Base-by-base conservation (phyloP, 2,113 vertebrate species). In the Siphamia tubifer region DNA sequence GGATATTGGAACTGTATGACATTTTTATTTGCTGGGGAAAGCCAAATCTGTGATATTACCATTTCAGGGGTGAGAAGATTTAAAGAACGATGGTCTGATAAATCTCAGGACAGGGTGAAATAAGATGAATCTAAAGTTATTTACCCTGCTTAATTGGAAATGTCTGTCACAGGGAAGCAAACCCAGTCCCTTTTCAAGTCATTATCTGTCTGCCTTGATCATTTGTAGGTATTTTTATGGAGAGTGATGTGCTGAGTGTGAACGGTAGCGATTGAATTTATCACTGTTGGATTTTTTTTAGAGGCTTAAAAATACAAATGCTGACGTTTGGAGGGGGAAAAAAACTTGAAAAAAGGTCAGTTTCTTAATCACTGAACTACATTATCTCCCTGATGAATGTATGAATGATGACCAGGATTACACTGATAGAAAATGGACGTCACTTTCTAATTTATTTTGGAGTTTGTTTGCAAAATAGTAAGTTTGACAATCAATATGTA, bases 111-210 rank as follows among this genome's bases (percentile, higher is more conserved):
- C 84, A 77, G 77, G 80, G 55, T 68, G 69, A 82, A 86, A 86
- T 80, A 83, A 83, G 87, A 89, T 82, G 74, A 88, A 81, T 81
- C 81, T 80, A 68, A 69, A 86, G 81, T 87, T 90, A 92, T 92
- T 91, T 92, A 90, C 87, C 79, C 55, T 82, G 83, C 84, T 90
- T 92, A 92, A 92, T 91, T 91, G 91, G 83, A 92, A 91, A 87
- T 90, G 90, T 89, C 90, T 80, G 83, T 91, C 90, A 90, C 82
- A 74, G 64, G 67, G 75, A 68, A 82, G 83, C 78, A 77, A 85
- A 73, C 70, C 38, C 72, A 77, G 55, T 77, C 68, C 60, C 75
- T 40, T 76, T 51, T 72, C 70, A 32, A 63, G 69, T 73, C 58
- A 87, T 84, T 83, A 90, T 87, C 81, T 74, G 71, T 66, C 83